Evolutionary conservation across 1,140 invertebrate genomes (phyloP), one percentile per base, ranked within the genome.

Genomic region (Drosophila lacertosa): DNA sequence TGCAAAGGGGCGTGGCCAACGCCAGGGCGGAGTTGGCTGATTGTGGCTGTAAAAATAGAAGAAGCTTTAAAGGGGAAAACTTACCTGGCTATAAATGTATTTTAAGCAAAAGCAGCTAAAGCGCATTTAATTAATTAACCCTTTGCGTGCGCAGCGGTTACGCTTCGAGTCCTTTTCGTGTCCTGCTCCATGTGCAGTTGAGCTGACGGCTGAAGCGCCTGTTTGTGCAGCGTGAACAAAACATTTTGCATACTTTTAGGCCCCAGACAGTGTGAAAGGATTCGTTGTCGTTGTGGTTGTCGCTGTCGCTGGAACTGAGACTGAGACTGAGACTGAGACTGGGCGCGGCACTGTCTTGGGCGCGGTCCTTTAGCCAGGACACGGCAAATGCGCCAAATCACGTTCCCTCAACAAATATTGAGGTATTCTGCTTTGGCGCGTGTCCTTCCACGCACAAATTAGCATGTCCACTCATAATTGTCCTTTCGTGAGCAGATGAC

Each of bases 391-490:
- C 81, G 89, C 77, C 74, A 90, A 90, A 90, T 90, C 89, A 90
- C 89, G 89, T 89, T 82, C 62, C 69, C 59, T 83, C 78, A 70
- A 88, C 88, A 78, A 90, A 89, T 90, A 90, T 90, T 90, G 89
- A 90, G 84, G 77, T 77, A 90, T 90, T 90, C 78, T 90, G 89
- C 83, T 90, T 90, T 90, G 60, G 73, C 71, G 66, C 57, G 50
- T 66, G 66, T 60, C 51, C 24, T 10, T 26, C 40, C 68, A 84
- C 78, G 74, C 82, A 86, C 81, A 88, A 81, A 90, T 90, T 90
- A 90, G 89, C 89, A 90, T 89, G 89, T 90, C 81, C 89, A 65
- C 42, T 72, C 73, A 90, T 89, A 86, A 90, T 90, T 90, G 89
- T 90, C 70, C 68, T 74, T 90, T 74, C 83, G 89, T 89, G 89